These are phyloP conservation scores for Paradoxurus hermaphroditus DNA, from an alignment of 2,113 vertebrate genomes.

Conservation along the genomic window DNA sequence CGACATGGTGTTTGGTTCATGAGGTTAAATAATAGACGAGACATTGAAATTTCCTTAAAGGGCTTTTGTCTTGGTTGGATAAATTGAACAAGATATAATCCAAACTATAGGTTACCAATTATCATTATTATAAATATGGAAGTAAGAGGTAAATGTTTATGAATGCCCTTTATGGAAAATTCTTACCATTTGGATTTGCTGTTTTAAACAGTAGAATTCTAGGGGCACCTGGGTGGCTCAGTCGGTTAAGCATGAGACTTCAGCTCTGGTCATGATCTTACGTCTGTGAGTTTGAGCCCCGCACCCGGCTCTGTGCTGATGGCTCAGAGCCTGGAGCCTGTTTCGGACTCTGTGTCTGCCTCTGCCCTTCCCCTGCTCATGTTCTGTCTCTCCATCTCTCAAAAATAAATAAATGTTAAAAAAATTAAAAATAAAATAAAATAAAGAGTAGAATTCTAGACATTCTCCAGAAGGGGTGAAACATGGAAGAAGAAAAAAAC, in stretches of 20 bases:
- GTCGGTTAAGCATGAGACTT: no score
- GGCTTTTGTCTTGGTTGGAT: not conserved
- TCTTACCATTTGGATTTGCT: not conserved
- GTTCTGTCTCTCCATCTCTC: no score
- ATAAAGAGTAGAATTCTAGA: not conserved
- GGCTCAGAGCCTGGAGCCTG: no score
- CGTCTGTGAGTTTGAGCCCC: no score
- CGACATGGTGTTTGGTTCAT: not conserved
- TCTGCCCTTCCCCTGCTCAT: no score
- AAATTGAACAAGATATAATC: not conserved
- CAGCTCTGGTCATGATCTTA: no score
- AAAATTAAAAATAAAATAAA: no score
- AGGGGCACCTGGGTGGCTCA: no score
- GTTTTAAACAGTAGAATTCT: slow-evolving; percentile 19
- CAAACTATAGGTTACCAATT: not conserved
- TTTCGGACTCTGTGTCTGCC: no score
- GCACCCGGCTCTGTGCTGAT: no score
- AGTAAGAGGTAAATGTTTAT: slow-evolving; percentile 30
- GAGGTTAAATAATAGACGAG: not conserved
- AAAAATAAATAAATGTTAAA: no score
- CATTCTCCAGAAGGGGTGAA: not conserved
- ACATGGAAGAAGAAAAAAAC: not conserved
- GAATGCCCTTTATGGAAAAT: slow-evolving; percentile 29
- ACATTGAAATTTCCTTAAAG: not conserved
- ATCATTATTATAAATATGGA: not conserved